Conservation (phyloP, 23 tunicate genomes). For the Halocynthia roretzi region DNA sequence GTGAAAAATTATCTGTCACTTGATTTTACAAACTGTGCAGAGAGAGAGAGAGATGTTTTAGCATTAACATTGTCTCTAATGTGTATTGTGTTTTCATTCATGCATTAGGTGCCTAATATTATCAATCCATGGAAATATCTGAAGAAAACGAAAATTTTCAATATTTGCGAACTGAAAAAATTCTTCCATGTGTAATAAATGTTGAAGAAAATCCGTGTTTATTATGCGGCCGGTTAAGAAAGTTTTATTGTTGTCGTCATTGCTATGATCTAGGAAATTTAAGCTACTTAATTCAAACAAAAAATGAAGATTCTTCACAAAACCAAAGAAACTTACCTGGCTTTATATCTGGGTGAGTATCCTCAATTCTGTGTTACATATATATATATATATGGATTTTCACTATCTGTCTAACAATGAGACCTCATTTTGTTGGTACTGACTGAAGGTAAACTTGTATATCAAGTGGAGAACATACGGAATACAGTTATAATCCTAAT, state of each 20-base stretch:
- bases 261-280: neutral
- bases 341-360: constrained; percentile 17
- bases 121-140: neutral
- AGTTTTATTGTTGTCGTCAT: constrained; percentile 5
- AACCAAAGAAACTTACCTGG: constrained; percentile 7
- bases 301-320: neutral
- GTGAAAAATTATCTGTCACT: too few relatives aligned
- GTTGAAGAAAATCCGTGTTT: constrained; percentile 1
- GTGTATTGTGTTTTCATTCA: neutral
- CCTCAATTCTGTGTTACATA: neutral
- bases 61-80: neutral
- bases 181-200: constrained; percentile 20
- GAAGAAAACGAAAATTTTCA: neutral
- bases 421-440: too few relatives aligned
- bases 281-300: constrained; percentile 4
- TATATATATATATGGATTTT: too few relatives aligned
- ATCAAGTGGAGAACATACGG: too few relatives aligned
- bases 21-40: too few relatives aligned
- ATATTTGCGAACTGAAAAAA: constrained; percentile 2
- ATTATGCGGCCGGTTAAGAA: neutral
- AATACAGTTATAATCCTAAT: too few relatives aligned
- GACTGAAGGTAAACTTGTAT: too few relatives aligned
- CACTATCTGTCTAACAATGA: too few relatives aligned
- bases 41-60: too few relatives aligned
- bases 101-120: too few relatives aligned